Percentiles rank a stretch among this genome's conserved stretches.
These are phyloP conservation scores for Sinocyclocheilus maitianheensis DNA, from an alignment of 2,113 vertebrate species.

Conservation along the genomic window DNA sequence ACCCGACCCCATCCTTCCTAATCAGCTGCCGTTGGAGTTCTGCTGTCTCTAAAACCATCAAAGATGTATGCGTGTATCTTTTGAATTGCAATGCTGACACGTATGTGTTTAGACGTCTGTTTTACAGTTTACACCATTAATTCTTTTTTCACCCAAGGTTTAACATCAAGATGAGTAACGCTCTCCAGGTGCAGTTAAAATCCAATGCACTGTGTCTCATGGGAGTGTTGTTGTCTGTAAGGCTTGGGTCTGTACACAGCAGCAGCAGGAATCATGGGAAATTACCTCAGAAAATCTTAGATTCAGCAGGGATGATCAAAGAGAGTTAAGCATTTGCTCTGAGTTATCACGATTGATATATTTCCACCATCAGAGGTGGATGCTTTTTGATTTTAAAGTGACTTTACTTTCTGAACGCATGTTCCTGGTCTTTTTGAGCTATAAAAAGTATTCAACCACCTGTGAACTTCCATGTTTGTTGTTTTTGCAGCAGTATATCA, in stretches of 20 bases:
- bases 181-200: background rate
- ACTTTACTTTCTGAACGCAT: background rate
- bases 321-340: background rate
- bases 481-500: background rate
- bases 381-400: background rate
- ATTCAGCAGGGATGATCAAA: background rate
- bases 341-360: background rate
- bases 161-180: background rate
- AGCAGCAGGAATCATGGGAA: slow-evolving; percentile 3
- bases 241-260: slow-evolving; percentile 19
- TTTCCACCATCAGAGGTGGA: background rate
- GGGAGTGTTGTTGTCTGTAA: background rate
- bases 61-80: background rate
- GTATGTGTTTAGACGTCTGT: background rate
- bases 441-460: background rate
- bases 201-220: background rate
- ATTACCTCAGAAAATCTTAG: slow-evolving; percentile 14
- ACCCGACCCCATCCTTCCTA: background rate
- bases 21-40: slow-evolving; percentile 18
- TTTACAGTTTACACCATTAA: background rate
- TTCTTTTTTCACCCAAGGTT: background rate
- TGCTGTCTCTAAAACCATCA: background rate
- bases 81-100: background rate
- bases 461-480: background rate
- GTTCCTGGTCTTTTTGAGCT: background rate